phyloP scores from a whole-genome alignment of 2,797 vertebrate species.

The Lepus oiostolus region DNA sequence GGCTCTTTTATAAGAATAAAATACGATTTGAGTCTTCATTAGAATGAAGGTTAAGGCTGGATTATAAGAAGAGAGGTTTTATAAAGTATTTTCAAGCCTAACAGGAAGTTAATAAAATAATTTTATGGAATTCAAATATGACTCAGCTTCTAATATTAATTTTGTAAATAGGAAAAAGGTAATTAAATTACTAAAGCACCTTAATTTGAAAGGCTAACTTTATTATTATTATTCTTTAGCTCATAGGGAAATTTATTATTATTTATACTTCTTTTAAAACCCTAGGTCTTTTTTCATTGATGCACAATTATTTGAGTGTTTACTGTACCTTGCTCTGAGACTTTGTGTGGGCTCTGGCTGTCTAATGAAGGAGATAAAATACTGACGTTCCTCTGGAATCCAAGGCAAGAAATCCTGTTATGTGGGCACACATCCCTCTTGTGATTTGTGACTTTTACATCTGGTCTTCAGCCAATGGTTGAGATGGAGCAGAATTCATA shows the following conservation, averaged over 20 bases:
- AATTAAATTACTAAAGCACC: slow-evolving; percentile 49
- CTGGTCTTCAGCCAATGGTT: slow-evolving; percentile 5
- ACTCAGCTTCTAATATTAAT: slow-evolving; percentile 74
- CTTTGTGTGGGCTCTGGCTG: neutral
- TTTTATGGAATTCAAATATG: slow-evolving; percentile 72
- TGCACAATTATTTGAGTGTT: neutral
- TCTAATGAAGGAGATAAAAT: neutral
- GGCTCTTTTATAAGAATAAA: slow-evolving; percentile 53
- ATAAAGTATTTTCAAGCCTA: slow-evolving; percentile 54
- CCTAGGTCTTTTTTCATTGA: neutral
- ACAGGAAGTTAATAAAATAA: slow-evolving; percentile 72
- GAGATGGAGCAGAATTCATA: neutral
- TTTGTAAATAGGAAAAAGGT: slow-evolving; percentile 72
- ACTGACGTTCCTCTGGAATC: neutral
- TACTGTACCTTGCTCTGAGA: neutral
- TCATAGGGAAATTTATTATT: slow-evolving; percentile 47
- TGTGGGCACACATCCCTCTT: neutral
- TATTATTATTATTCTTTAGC: slow-evolving; percentile 41
- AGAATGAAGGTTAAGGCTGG: slow-evolving; percentile 41
- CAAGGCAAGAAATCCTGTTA: neutral
- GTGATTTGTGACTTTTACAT: neutral
- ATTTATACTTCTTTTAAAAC: slow-evolving; percentile 58
- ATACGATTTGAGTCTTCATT: neutral
- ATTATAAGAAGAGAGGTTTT: slow-evolving; percentile 45
- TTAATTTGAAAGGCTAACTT: slow-evolving; percentile 63